These are phyloP conservation scores for Campoplex nolae DNA, from an alignment of 2,888 invertebrate species.

Conservation along the genomic window DNA sequence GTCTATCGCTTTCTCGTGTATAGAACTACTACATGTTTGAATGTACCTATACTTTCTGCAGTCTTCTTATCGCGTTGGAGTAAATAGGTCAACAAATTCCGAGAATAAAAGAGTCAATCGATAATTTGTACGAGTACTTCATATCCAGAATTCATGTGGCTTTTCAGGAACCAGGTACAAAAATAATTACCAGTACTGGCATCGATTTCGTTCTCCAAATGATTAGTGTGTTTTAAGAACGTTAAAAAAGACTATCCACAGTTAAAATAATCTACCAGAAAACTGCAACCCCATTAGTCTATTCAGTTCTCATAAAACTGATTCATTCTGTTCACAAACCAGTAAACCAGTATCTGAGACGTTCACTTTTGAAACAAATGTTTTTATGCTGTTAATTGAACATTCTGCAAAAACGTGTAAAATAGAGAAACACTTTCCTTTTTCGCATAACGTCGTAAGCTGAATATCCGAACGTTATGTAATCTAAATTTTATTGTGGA, in stretches of 20 bases:
- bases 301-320: not conserved
- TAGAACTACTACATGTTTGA: not conserved
- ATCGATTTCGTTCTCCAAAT: not conserved
- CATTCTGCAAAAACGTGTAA: too few relatives aligned
- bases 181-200: not conserved
- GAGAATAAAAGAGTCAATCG: not conserved
- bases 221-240: not conserved
- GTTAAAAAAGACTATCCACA: not conserved
- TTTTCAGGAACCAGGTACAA: not conserved
- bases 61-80: conserved; percentile 1
- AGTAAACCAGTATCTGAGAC: not conserved
- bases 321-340: not conserved
- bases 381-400: not conserved
- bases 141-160: not conserved
- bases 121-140: conserved; percentile 6
- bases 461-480: not conserved
- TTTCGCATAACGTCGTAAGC: too few relatives aligned
- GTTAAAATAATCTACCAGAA: not conserved
- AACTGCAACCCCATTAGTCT: not conserved
- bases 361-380: not conserved
- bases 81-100: conserved; percentile 22
- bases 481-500: not conserved
- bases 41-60: conserved; percentile 1
- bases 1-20: conserved; percentile 70
- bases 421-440: too few relatives aligned